Base-by-base conservation (phyloP, 2,113 vertebrate genomes). In the Melanotaenia duboulayi region DNA sequence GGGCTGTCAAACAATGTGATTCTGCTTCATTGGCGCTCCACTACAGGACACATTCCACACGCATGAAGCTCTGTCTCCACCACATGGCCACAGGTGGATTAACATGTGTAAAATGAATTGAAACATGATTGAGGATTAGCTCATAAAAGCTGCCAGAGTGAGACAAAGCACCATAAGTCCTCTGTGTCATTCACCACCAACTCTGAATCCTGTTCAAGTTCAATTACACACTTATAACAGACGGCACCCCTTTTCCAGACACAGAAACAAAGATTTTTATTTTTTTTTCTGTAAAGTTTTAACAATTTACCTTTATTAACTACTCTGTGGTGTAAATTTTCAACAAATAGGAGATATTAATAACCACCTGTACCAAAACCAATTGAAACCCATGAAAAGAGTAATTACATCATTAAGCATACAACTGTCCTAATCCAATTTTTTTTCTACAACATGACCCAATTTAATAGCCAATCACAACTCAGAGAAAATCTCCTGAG, bases 1-100 rank as follows among this genome's bases (percentile, higher is more conserved):
- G 60, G 66, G 16, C 85, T 84, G 89, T 85, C 89, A 87, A 86
- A 90, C 86, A 55, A 42, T 78, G 6, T 88, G 75, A 74, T 90
- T 89, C 87, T 80, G 88, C 79, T 63, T 78, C 68, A 66, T 3
- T 65, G 75, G 37, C n/a, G 56, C 52, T 11, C 51, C 61, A 54
- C 74, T 23, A 25, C 77, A 73, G 69, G 74, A 74, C 65, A 71
- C 80, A 85, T 87, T 87, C 80, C 79, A 62, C 19, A 44, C 74
- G 68, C 66, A 25, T 11, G 51, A 17, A 23, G 32, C 16, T 12
- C 40, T n/a, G n/a, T 64, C 22, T 32, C 24, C 0, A 14, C 19
- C 60, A 40, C 0, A 1, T 14, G 13, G 0, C 70, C 17, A 28
- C 5, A 17, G 9, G 42, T 1, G 48, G 32, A 66, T 32, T 4